Conservation (phyloP, 2,113 vertebrate genomes). For the Theristicus caerulescens region DNA sequence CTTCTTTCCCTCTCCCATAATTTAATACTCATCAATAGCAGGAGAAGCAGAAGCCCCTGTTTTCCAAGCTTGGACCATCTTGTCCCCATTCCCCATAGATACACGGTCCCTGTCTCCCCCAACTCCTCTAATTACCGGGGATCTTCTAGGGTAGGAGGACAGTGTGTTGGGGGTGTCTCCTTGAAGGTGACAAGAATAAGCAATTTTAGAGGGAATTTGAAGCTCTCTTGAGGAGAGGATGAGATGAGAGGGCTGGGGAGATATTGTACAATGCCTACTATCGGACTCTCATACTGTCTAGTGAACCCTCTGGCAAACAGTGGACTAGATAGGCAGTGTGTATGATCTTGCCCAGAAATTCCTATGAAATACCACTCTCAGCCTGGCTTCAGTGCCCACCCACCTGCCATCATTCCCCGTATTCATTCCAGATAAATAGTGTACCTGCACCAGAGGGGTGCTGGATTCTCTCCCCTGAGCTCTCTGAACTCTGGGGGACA, state of each 20-base stretch:
- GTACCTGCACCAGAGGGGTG: background rate
- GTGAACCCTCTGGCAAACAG: background rate
- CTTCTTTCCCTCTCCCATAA: background rate
- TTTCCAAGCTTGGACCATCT: background rate
- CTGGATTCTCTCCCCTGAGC: background rate
- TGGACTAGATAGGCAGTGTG: background rate
- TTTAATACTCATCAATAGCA: background rate
- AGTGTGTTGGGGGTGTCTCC: background rate
- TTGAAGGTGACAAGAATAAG: background rate
- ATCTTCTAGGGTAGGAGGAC: background rate
- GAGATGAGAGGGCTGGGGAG: background rate
- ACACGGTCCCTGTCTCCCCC: background rate
- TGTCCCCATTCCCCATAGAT: background rate
- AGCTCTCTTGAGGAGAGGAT: background rate
- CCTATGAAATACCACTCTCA: background rate
- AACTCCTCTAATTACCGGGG: background rate
- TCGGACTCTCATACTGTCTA: background rate
- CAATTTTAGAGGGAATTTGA: background rate
- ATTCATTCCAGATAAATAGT: background rate
- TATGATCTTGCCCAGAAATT: background rate
- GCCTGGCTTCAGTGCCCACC: background rate
- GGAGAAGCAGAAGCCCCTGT: background rate
- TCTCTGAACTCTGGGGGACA: background rate
- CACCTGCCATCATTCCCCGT: background rate
- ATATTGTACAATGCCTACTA: background rate